Base-by-base conservation (phyloP, 2,797 vertebrate species). In the Bovichtus diacanthus region DNA sequence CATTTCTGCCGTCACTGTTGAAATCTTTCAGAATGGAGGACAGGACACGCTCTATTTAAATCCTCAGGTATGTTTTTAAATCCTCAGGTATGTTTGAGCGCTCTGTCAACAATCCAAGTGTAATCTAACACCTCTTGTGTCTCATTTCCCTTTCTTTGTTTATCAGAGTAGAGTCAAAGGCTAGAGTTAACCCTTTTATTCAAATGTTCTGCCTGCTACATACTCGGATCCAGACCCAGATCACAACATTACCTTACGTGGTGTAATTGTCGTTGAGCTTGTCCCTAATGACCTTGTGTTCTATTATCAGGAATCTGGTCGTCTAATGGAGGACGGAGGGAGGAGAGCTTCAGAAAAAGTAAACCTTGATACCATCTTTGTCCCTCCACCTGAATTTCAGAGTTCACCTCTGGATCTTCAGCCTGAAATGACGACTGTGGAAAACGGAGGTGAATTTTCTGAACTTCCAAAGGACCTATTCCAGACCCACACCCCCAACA, bases 241-340 rank as follows among this genome's bases (percentile, higher is more conserved):
- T 39, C 10, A 70, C 2, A 39, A 19, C 6, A 13, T 27, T 36
- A 7, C 4, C 1, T 21, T 23, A 6, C 7, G n/a, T n/a, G n/a
- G n/a, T 43, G 2, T 16, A 0, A 5, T 60, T 51, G 55, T 38
- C 12, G 10, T 6, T 50, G 2, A 67, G 34, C 9, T 3, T 1
- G 0, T 64, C 4, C 23, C 29, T 54, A n/a, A 25, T 46, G 3
- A 55, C 12, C 2, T 38, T 79, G 4, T 76, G 18, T 69, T 82
- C 11, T 83, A 1, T 38, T n/a, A 15, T 29, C 65, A 95, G 95
- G 90, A 90, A 49, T 85, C 73, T 0, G 43, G 1, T 31, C 18
- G 44, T 2, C 0, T 2, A 4, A 44, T 1, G 2, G 70, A 83
- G 9, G 71, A 70, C 0, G 6, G 0, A 0, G 31, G 34, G 19